Conservation (phyloP, 2,113 vertebrate species). For the Boleophthalmus pectinirostris region DNA sequence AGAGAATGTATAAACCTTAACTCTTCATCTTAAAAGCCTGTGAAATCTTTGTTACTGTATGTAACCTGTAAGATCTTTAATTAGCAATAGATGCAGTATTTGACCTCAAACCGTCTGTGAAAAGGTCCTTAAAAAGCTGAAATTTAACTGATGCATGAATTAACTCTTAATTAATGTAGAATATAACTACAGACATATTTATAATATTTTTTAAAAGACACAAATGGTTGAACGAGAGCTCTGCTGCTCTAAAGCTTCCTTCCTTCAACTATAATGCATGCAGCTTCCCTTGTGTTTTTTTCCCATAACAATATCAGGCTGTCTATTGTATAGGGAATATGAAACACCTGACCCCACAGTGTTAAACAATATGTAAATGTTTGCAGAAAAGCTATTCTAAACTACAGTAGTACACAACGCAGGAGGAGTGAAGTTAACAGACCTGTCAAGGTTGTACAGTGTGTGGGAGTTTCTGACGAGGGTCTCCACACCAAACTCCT, state of each 20-base stretch:
- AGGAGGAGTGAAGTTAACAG: constrained; percentile 16
- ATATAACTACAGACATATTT: no score
- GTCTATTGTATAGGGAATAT: neutral
- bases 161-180: no score
- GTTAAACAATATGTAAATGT: neutral
- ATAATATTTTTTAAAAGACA: no score
- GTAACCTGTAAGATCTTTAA: no score
- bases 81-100: no score
- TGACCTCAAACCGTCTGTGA: no score
- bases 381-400: neutral
- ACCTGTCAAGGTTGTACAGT: constrained; percentile 94
- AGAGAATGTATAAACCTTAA: no score
- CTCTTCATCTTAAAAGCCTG: no score
- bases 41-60: no score
- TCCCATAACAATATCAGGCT: neutral
- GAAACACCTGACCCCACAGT: neutral
- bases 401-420: neutral
- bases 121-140: no score
- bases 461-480: constrained; percentile 91
- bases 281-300: neutral
- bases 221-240: neutral
- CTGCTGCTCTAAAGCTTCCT: neutral
- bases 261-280: neutral
- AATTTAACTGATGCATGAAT: no score
- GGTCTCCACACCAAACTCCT: constrained; percentile 92